Evolutionary conservation across 2,888 invertebrate species (phyloP).

Genomic region (Corythucha ciliata): DNA sequence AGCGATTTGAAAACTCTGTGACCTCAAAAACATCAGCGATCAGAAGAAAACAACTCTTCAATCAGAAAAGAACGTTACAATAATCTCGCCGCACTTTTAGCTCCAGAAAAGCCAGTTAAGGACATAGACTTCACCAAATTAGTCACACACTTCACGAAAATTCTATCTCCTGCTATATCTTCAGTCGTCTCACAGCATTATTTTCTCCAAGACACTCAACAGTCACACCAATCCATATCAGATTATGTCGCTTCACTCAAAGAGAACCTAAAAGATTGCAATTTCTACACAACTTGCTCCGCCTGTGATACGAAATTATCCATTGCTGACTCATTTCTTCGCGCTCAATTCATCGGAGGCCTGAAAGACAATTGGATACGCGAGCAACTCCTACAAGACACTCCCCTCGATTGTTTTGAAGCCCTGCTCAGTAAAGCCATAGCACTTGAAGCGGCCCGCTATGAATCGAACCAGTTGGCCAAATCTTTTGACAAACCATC

Average conservation of each 20-base stretch:
- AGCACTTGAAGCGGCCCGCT: neutral
- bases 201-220: constrained; percentile 14
- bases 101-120: constrained; percentile 8
- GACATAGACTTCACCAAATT: constrained; percentile 4
- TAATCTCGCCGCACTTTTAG: neutral
- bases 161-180: constrained; percentile 15
- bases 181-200: constrained; percentile 21
- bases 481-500: no score
- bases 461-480: no score
- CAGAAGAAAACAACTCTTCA: constrained; percentile 19
- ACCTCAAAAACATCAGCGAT: constrained; percentile 18
- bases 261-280: neutral
- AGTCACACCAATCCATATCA: constrained; percentile 13
- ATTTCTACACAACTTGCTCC: neutral
- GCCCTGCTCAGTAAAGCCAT: neutral
- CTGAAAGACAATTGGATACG: constrained; percentile 1
- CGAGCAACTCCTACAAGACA: no score
- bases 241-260: constrained; percentile 10
- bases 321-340: neutral
- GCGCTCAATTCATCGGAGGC: neutral
- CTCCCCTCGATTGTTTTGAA: no score
- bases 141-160: constrained; percentile 8
- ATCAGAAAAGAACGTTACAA: constrained; percentile 14
- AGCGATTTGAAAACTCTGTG: no score
- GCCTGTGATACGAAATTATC: neutral